A percentile compares a stretch with the other conserved stretches of the same genome.
These are phyloP conservation scores for Nematostella vectensis DNA, from an alignment of 92 coral and sea anemone genomes.

Conservation along the genomic window DNA sequence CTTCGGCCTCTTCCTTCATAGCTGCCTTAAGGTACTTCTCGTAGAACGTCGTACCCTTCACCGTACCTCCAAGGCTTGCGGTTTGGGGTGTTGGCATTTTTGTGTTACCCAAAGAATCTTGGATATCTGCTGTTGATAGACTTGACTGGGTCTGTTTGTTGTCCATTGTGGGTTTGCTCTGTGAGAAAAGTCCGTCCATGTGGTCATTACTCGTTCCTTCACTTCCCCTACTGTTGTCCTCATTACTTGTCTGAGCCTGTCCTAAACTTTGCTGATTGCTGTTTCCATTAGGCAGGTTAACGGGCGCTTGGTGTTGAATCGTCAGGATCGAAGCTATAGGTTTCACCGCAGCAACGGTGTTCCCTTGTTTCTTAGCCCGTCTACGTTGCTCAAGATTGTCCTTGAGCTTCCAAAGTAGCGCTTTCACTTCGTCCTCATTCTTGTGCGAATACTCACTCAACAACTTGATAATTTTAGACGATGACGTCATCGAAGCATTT, in stretches of 20 bases:
- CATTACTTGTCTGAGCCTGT: not conserved
- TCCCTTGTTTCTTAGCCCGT: not conserved
- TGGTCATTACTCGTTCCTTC: not conserved
- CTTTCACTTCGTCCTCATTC: slow-evolving; percentile 3
- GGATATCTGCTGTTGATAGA: not conserved
- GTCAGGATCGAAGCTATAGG: not conserved
- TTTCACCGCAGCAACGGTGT: not conserved
- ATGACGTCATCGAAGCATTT: slow-evolving; percentile 3
- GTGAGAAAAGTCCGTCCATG: too few relatives aligned
- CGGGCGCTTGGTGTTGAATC: not conserved
- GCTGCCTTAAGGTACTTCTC: slow-evolving; percentile 20
- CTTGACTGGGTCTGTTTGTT: not conserved
- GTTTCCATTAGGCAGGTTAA: not conserved
- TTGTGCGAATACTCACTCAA: slow-evolving; percentile 9
- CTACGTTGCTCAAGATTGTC: not conserved
- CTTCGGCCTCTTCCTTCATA: slow-evolving; percentile 7
- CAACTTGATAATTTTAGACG: slow-evolving; percentile 13
- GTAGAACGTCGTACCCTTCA: slow-evolving; percentile 21
- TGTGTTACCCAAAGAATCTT: not conserved
- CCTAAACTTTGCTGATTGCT: not conserved
- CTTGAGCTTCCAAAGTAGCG: not conserved
- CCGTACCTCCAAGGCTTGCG: slow-evolving; percentile 25
- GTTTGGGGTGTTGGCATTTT: slow-evolving; percentile 1
- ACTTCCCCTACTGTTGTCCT: too few relatives aligned
- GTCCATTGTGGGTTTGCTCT: not conserved